Percentiles rank a stretch among this genome's conserved stretches.
Evolutionary conservation across 2,888 invertebrate genomes (phyloP).

Genomic region (Psylliodes chrysocephalus): DNA sequence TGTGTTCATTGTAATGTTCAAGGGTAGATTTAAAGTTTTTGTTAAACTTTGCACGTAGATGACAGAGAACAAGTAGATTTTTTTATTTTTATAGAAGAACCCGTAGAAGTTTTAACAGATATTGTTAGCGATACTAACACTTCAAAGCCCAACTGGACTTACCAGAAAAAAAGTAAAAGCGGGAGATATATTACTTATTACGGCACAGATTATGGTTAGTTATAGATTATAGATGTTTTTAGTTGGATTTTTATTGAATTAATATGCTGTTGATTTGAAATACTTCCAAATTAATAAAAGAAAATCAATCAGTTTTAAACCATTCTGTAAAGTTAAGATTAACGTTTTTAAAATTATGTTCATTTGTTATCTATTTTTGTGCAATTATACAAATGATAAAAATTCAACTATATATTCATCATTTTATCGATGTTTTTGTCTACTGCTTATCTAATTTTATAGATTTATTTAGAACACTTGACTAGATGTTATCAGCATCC

Average conservation of each 20-base stretch:
- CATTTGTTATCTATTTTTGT: too few species aligned
- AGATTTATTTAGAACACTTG: slow-evolving; percentile 9
- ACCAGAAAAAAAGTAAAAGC: slow-evolving; percentile 41
- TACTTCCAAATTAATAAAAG: too few species aligned
- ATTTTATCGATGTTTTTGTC: slow-evolving; percentile 9
- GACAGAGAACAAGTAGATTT: not conserved
- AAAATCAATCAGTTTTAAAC: too few species aligned
- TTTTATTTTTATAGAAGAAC: slow-evolving; percentile 44
- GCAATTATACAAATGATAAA: slow-evolving; percentile 4
- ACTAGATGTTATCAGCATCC: slow-evolving; percentile 1
- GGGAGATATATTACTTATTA: slow-evolving; percentile 52
- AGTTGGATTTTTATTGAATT: slow-evolving; percentile 3
- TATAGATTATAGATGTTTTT: slow-evolving; percentile 20
- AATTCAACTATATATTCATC: slow-evolving; percentile 1
- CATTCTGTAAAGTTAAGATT: too few species aligned
- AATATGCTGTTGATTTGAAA: too few species aligned
- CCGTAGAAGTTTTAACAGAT: slow-evolving; percentile 40
- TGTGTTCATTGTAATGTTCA: too few species aligned
- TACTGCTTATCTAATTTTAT: slow-evolving; percentile 19
- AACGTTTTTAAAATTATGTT: too few species aligned
- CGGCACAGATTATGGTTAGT: slow-evolving; percentile 56
- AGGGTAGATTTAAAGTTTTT: slow-evolving; percentile 8
- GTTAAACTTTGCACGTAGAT: not conserved
- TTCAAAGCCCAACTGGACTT: slow-evolving; percentile 35
- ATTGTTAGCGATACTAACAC: slow-evolving; percentile 38